phyloP scores from a whole-genome alignment of 1,140 invertebrate genomes.

The Sweltsa coloradensis region DNA sequence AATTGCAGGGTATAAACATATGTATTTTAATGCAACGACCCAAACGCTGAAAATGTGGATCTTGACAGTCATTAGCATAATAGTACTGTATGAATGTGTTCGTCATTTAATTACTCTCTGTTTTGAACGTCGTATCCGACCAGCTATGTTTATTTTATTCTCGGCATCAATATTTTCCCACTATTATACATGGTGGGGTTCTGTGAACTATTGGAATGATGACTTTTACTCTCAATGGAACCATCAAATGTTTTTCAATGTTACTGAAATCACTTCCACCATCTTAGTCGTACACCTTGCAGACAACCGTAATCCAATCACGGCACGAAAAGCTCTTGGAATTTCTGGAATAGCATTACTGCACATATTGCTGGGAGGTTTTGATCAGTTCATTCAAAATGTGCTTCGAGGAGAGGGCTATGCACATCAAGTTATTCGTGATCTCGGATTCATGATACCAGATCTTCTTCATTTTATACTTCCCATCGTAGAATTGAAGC shows the following conservation, averaged over 20 bases:
- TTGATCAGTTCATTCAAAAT: slow-evolving; percentile 64
- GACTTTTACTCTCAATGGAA: slow-evolving; percentile 64
- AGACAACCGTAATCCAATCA: slow-evolving; percentile 40
- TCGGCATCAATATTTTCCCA: slow-evolving; percentile 60
- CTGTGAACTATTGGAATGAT: slow-evolving; percentile 76
- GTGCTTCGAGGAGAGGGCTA: slow-evolving; percentile 55
- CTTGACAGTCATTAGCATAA: slow-evolving; percentile 45
- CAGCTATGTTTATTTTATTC: slow-evolving; percentile 59
- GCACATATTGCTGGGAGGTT: slow-evolving; percentile 57
- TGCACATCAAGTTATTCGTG: slow-evolving; percentile 53
- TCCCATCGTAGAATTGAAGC: slow-evolving; percentile 34
- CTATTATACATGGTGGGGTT: slow-evolving; percentile 76
- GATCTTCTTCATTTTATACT: slow-evolving; percentile 54
- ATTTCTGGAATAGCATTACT: slow-evolving; percentile 52
- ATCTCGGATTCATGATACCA: slow-evolving; percentile 62
- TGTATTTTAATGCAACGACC: slow-evolving; percentile 69
- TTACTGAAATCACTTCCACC: slow-evolving; percentile 62
- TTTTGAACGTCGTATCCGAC: slow-evolving; percentile 40
- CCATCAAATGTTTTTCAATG: slow-evolving; percentile 52
- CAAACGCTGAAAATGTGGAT: slow-evolving; percentile 69
- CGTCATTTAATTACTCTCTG: slow-evolving; percentile 47
- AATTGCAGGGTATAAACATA: slow-evolving; percentile 61
- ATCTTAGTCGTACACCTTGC: slow-evolving; percentile 44
- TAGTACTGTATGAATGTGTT: slow-evolving; percentile 57
- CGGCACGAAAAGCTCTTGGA: slow-evolving; percentile 45